Base-by-base conservation (phyloP, 2,888 invertebrate species). In the Sthenelais limicola region DNA sequence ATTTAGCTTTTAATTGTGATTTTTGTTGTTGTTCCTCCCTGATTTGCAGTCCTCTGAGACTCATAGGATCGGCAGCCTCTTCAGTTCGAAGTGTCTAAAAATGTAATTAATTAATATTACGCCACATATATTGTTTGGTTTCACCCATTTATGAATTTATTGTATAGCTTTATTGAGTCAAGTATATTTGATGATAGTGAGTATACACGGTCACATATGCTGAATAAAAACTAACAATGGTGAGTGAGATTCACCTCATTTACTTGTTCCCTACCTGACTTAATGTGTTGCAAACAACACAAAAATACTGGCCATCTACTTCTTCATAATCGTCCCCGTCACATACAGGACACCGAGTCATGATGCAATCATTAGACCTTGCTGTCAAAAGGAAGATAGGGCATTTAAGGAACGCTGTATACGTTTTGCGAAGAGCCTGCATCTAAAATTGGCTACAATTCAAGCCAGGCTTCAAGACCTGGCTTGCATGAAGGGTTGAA, bases 251-350 rank as follows among this genome's bases (percentile, higher is more conserved):
- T 15, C 38, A 18, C 62, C 3, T 35, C 21, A 35, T n/a, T 9
- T 21, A 62, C 33, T 9, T 43, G 24, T 28, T 30, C 15, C 68
- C 66, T 58, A 83, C 84, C 81, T 83, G 81, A 3, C 80, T 80
- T 75, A 83, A 82, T n/a, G 83, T 83, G 47, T 80, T 78, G 68
- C 83, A 84, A 33, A 73, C 76, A n/a, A 77, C 62, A 74, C 84
- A 84, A 71, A 77, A 84, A 72, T 73, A 83, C 21, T 74, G 73
- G 0, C 84, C 84, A 74, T 80, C 82, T 12, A 74, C 67, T 26
- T 80, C 80, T 21, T 81, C 76, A 75, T 79, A 84, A 5, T 83
- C 80, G 0, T 76, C 71, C 4, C 78, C 82, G n/a, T 78, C 81
- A 78, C 85, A 85, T 4, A 80, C 79, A 24, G 70, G 69, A 78